phyloP scores from a whole-genome alignment of 2,797 vertebrate species.

The Poecilia gillii region DNA sequence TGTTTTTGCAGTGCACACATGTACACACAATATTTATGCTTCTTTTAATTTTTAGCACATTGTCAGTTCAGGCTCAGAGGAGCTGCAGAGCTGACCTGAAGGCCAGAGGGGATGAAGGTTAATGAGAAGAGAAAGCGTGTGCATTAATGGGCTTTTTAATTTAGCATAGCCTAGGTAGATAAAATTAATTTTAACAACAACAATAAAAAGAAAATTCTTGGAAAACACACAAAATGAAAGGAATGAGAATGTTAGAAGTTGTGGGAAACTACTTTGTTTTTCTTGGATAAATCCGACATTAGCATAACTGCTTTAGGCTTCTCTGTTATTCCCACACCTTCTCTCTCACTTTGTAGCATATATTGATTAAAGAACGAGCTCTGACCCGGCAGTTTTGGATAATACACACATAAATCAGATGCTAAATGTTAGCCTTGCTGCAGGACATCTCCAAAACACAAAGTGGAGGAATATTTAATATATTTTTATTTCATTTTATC shows the following conservation, averaged over 20 bases:
- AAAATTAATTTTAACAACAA: slow-evolving; percentile 29
- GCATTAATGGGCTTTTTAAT: slow-evolving; percentile 52
- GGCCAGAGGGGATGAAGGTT: slow-evolving; percentile 73
- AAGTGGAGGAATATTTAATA: slow-evolving; percentile 16
- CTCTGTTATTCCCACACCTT: slow-evolving; percentile 4
- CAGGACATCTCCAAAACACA: slow-evolving; percentile 11
- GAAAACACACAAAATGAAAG: slow-evolving; percentile 46
- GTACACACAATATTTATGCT: slow-evolving; percentile 72
- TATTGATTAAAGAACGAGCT: slow-evolving; percentile 10
- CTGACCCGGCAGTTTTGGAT: slow-evolving; percentile 27
- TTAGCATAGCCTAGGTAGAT: slow-evolving; percentile 31
- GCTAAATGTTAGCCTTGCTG: slow-evolving; percentile 33
- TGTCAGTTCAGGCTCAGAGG: slow-evolving; percentile 66
- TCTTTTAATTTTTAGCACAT: slow-evolving; percentile 81
- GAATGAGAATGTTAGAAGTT: slow-evolving; percentile 31
- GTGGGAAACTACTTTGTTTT: slow-evolving; percentile 32
- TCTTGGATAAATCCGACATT: slow-evolving; percentile 32
- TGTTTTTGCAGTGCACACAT: slow-evolving; percentile 18
- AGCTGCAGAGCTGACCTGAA: slow-evolving; percentile 75
- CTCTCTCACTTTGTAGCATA: slow-evolving; percentile 1
- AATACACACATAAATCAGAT: slow-evolving; percentile 23
- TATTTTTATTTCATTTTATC: background rate
- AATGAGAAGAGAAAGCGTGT: slow-evolving; percentile 47
- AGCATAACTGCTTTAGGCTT: slow-evolving; percentile 26
- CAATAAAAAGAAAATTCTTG: slow-evolving; percentile 45